Conservation (phyloP, 30 jellyfish, hydroid and myxozoan species). For the Sanderia malayensis region DNA sequence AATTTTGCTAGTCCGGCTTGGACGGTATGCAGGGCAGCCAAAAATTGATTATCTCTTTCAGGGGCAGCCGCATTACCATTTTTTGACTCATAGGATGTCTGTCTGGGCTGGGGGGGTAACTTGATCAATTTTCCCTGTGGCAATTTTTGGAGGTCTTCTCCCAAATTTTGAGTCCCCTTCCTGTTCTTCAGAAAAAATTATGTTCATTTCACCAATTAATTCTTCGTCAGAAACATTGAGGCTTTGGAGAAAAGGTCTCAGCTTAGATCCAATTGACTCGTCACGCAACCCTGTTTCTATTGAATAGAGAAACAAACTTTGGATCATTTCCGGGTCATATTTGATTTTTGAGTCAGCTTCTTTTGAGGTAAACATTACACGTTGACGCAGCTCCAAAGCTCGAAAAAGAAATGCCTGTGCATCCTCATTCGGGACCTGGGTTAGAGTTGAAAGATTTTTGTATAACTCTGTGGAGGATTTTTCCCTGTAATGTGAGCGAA, state of each 20-base stretch:
- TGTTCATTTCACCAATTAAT: neutral
- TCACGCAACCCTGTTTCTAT: neutral
- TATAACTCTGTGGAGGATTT: conserved; percentile 8
- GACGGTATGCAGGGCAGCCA: neutral
- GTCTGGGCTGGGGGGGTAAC: too few relatives aligned
- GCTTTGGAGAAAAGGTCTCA: neutral
- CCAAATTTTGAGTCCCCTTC: neutral
- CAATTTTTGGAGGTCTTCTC: neutral
- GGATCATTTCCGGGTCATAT: neutral
- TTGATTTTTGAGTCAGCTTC: neutral
- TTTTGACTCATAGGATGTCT: neutral
- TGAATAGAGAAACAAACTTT: neutral
- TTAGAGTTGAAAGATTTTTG: neutral
- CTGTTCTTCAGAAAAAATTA: neutral
- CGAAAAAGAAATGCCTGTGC: conserved; percentile 1
- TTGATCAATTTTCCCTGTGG: too few relatives aligned
- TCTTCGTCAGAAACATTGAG: neutral
- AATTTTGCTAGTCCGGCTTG: neutral
- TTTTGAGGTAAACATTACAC: neutral
- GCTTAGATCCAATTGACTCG: neutral
- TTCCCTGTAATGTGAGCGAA: neutral
- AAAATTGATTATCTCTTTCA: neutral
- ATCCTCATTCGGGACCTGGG: conserved; percentile 4
- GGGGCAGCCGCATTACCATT: neutral
- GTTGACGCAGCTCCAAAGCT: neutral